phyloP scores from a whole-genome alignment of 2,113 vertebrate species.

The Orthonyx spaldingii region DNA sequence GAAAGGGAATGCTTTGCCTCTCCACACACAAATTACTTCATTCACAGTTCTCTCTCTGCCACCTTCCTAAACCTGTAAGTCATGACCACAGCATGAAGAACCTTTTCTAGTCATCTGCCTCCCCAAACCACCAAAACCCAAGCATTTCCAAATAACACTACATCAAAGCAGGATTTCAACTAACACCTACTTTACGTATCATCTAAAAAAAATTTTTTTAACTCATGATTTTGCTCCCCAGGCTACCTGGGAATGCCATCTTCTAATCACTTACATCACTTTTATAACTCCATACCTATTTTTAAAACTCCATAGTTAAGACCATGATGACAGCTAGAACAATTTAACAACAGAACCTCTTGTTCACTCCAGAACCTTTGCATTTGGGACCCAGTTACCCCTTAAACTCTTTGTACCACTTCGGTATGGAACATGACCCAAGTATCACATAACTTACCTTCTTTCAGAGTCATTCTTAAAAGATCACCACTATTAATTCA shows the following conservation, averaged over 20 bases:
- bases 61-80: not conserved
- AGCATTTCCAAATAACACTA: not conserved
- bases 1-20: not conserved
- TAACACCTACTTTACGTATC: not conserved
- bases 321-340: not conserved
- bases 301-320: not conserved
- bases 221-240: not conserved
- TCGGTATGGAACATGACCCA: not conserved
- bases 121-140: not conserved
- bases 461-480: not conserved
- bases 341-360: not conserved
- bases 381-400: not conserved
- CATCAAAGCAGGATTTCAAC: not conserved
- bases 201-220: not conserved
- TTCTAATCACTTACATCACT: not conserved
- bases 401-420: not conserved
- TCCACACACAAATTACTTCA: not conserved
- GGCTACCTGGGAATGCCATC: not conserved
- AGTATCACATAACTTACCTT: accelerated
- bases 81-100: not conserved
- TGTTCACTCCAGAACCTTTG: not conserved
- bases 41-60: not conserved
- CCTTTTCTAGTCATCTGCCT: not conserved
- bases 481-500: not conserved
- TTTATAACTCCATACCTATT: not conserved